phyloP scores from a whole-genome alignment of 64 coral and sea anemone species.

The Catalaphyllia jardinei region DNA sequence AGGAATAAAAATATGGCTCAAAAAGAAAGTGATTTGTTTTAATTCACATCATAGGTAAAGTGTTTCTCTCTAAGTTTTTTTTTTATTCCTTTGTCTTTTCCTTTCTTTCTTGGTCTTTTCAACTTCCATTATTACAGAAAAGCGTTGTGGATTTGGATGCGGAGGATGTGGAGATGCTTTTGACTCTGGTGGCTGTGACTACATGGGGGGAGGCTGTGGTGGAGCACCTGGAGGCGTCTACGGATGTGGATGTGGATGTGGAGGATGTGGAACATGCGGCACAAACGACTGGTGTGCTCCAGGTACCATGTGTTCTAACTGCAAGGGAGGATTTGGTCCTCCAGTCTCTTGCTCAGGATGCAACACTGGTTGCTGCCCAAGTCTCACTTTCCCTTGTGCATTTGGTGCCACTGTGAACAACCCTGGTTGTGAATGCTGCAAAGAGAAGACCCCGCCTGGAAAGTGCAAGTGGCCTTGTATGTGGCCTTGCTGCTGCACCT shows the following conservation, averaged over 20 bases:
- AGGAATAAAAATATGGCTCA: too few relatives aligned
- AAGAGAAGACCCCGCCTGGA: conserved; percentile 58
- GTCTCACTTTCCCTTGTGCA: conserved; percentile 65
- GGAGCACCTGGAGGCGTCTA: conserved; percentile 27
- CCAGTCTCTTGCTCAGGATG: conserved; percentile 52
- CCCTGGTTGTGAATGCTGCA: conserved; percentile 64
- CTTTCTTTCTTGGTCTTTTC: background rate
- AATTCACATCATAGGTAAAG: too few relatives aligned
- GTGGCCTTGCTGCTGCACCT: conserved; percentile 78
- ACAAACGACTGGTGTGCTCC: conserved; percentile 64
- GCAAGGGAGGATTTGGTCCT: conserved; percentile 62
- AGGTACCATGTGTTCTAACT: conserved; percentile 32
- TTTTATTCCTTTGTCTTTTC: background rate
- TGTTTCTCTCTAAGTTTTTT: background rate
- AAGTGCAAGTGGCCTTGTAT: conserved; percentile 80
- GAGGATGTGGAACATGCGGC: conserved; percentile 43
- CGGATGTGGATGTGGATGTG: background rate
- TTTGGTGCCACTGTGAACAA: conserved; percentile 74
- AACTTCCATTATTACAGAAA: conserved; percentile 7
- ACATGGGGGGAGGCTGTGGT: conserved; percentile 41
- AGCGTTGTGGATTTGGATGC: conserved; percentile 42
- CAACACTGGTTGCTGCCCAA: conserved; percentile 37
- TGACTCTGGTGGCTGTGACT: conserved; percentile 67
- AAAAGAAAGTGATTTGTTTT: too few relatives aligned
- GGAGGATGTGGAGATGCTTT: conserved; percentile 64